Base-by-base conservation (phyloP, 2,113 vertebrate species). In the Mesitornis unicolor region DNA sequence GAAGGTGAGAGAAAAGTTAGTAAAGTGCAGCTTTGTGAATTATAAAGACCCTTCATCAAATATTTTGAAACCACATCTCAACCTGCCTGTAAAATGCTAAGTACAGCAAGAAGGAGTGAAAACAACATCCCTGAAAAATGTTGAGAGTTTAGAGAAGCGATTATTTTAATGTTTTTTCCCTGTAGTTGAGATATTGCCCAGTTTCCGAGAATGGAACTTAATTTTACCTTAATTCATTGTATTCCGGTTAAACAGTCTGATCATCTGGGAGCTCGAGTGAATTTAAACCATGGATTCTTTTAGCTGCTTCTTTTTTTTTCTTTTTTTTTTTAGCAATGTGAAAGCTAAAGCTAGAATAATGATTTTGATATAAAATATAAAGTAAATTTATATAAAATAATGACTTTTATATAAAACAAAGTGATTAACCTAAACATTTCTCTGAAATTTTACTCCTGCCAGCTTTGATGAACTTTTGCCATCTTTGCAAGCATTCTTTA, bases 141-240 rank as follows among this genome's bases (percentile, higher is more conserved):
- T 16, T 22, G 22, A 47, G 19, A 20, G 6, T 53, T 45, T 33
- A 26, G 22, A 60, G 38, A 82, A 61, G 15, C 11, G 7, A 12
- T 16, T 75, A 67, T 69, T 74, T 1, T 0, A 56, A 7, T 0
- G 1, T 21, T 36, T 63, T 16, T 2, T 2, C 20, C 11, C 31
- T 0, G 0, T 18, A 40, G 11, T 9, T 65, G 42, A 11, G 8
- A 38, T 47, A 7, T 38, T 75, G 8, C 2, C 40, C 75, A 0
- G 12, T 79, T 82, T 35, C 35, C 61, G 25, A 45, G 11, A 61
- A 7, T 4, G 11, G 2, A 78, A 50, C n/a, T 71, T 35, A 13
- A 38, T 42, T 79, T 87, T 85, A 31, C 4, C 13, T 57, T 25
- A 19, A 29, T 56, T 69, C 36, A 38, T 22, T 85, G 13, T 53